Evolutionary conservation across 1,140 invertebrate species (phyloP).

Genomic region (Drosophila takahashii): DNA sequence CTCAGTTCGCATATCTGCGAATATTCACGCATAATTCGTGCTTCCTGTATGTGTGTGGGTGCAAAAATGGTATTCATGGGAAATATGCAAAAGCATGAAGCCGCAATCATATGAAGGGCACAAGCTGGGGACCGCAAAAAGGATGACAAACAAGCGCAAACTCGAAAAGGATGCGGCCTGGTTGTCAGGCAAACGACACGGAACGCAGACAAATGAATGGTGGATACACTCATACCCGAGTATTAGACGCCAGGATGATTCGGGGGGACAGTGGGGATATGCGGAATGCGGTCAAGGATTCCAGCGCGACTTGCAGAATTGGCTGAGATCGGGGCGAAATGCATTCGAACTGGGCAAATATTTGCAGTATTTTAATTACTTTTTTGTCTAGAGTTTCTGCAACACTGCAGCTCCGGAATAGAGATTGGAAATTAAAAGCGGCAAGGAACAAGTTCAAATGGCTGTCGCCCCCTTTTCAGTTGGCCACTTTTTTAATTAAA

Average conservation of each 20-base stretch:
- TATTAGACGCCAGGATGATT: conserved; percentile 17
- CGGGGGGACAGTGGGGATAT: neutral
- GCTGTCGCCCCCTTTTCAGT: conserved; percentile 21
- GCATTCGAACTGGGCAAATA: conserved; percentile 46
- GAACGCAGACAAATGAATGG: conserved; percentile 44
- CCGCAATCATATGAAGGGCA: conserved; percentile 55
- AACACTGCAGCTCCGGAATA: conserved; percentile 13
- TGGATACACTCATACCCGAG: conserved; percentile 13
- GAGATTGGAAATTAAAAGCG: conserved; percentile 46
- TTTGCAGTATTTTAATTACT: conserved; percentile 60
- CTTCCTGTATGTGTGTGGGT: neutral
- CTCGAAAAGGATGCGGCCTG: conserved; percentile 55
- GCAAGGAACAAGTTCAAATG: conserved; percentile 61
- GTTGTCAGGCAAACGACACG: conserved; percentile 40
- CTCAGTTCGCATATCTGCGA: conserved; percentile 49
- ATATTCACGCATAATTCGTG: conserved; percentile 52
- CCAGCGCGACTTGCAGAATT: conserved; percentile 25
- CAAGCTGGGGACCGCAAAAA: conserved; percentile 39
- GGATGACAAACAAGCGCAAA: conserved; percentile 68
- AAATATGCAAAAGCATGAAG: conserved; percentile 67
- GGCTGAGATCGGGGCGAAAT: conserved; percentile 9
- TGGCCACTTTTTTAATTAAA: conserved; percentile 77
- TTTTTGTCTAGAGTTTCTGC: conserved; percentile 33
- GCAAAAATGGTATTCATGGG: conserved; percentile 49
- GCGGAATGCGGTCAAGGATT: conserved; percentile 47